These are phyloP conservation scores for Grapholita molesta DNA, from an alignment of 1,140 invertebrate species.

Conservation along the genomic window DNA sequence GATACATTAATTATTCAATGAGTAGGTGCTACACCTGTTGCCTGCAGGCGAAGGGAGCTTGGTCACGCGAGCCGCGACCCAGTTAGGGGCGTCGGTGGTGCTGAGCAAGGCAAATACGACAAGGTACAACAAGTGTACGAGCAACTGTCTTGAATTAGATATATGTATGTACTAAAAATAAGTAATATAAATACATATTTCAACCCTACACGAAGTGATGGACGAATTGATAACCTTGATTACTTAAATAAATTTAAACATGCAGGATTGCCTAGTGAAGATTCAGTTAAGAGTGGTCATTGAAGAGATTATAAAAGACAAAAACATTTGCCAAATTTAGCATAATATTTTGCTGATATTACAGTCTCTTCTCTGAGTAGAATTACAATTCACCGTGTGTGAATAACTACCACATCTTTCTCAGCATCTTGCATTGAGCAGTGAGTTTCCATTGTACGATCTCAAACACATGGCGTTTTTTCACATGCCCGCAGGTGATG, in stretches of 20 bases:
- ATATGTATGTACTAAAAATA: too few relatives aligned
- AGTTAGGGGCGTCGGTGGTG: conserved; percentile 23
- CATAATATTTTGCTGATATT: neutral
- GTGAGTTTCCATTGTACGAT: neutral
- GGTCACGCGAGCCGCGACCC: conserved; percentile 34
- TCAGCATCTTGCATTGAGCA: neutral
- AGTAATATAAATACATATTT: too few relatives aligned
- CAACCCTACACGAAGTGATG: too few relatives aligned
- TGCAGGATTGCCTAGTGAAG: too few relatives aligned
- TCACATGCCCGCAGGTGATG: neutral
- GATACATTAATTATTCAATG: conserved; percentile 39
- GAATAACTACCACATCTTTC: neutral
- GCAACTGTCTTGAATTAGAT: neutral
- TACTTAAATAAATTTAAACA: too few relatives aligned
- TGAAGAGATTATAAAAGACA: neutral
- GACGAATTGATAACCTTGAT: too few relatives aligned
- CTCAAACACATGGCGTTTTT: conserved; percentile 7
- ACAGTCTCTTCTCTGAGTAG: neutral
- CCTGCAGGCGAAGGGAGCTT: conserved; percentile 28
- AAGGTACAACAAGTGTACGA: conserved; percentile 4
- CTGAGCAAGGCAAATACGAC: neutral
- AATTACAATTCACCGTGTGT: neutral
- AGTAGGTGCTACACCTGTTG: conserved; percentile 33
- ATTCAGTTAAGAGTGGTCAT: too few relatives aligned
- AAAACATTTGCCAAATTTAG: neutral